These are phyloP conservation scores for Drosophila santomea DNA, from an alignment of 1,140 invertebrate genomes.

Conservation along the genomic window DNA sequence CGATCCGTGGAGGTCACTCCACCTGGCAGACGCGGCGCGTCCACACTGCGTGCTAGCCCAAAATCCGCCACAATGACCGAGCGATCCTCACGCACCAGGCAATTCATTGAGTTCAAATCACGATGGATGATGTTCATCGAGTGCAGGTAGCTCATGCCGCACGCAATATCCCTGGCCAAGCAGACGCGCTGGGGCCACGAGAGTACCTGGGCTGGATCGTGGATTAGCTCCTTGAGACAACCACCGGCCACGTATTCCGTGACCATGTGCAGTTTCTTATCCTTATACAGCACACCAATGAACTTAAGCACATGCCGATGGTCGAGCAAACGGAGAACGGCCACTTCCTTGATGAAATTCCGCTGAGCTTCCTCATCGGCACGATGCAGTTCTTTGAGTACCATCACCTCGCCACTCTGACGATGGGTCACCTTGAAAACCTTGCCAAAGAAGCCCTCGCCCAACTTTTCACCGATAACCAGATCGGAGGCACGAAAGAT, in stretches of 20 bases:
- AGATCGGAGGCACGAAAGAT: conserved; percentile 96
- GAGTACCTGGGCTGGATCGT: conserved; percentile 86
- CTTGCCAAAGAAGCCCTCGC: conserved; percentile 97
- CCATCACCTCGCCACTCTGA: conserved; percentile 96
- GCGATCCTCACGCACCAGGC: conserved; percentile 95
- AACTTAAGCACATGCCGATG: conserved; percentile 96
- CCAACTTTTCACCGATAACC: conserved; percentile 93
- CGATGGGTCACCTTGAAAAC: conserved; percentile 95
- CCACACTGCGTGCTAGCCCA: conserved; percentile 95
- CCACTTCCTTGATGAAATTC: conserved; percentile 97
- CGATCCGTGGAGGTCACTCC: background rate
- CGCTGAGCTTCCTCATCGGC: conserved; percentile 97
- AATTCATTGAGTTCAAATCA: conserved; percentile 98
- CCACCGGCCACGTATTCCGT: conserved; percentile 97
- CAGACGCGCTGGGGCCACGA: conserved; percentile 93
- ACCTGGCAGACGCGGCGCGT: conserved; percentile 84
- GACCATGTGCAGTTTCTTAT: conserved; percentile 95
- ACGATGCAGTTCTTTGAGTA: conserved; percentile 96
- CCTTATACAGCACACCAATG: conserved; percentile 97
- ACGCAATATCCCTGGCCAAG: conserved; percentile 95
- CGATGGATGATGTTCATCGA: conserved; percentile 97
- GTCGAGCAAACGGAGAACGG: conserved; percentile 93
- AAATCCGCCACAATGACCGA: conserved; percentile 98
- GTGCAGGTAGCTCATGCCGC: conserved; percentile 97
- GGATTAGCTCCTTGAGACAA: conserved; percentile 93